Evolutionary conservation across 1,140 invertebrate genomes (phyloP), one percentile per base, ranked within the genome.

Genomic region (Dendrolimus kikuchii): DNA sequence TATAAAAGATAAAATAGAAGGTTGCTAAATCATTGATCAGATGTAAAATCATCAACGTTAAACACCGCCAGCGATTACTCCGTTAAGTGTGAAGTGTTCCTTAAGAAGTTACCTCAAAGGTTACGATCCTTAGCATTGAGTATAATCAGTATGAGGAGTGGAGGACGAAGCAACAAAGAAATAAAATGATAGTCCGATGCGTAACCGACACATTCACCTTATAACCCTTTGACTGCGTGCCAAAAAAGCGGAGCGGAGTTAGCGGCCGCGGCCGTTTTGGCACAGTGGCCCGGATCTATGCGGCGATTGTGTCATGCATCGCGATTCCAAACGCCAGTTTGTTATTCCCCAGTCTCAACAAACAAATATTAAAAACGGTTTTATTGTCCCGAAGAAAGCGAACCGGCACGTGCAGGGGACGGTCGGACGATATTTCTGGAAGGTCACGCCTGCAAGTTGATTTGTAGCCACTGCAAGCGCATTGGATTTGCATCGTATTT

Each of bases 261-360:
- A 66, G 69, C 64, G 64, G 60, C 59, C 57, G 65, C 66, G 56
- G 54, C 59, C 59, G 60, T 75, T 74, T 77, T 84, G 79, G 82
- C 82, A 82, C 77, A 69, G 51, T 74, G 57, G 68, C 68, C 71
- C 74, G 82, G 77, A 82, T 84, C 74, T 74, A 77, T 74, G 57
- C 53, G 67, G 77, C 66, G 81, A 82, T 86, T 84, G 82, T 84
- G 82, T 86, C 82, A 86, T 82, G 74, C 77, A 74, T 64, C 67
- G 61, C 65, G 62, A 71, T 74, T 71, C 64, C 59, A 60, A 66
- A 60, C 66, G 61, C 68, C 64, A 59, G 64, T 74, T 72, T 71
- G 64, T 71, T 72, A 64, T 66, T 70, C 67, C 57, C 64, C 65
- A 55, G 55, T 68, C 54, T 36, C 40, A 55, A 49, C 58, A 66